Evolutionary conservation across 1,140 invertebrate species (phyloP), one percentile per base, ranked within the genome.

Genomic region (Zaprionus taronus): DNA sequence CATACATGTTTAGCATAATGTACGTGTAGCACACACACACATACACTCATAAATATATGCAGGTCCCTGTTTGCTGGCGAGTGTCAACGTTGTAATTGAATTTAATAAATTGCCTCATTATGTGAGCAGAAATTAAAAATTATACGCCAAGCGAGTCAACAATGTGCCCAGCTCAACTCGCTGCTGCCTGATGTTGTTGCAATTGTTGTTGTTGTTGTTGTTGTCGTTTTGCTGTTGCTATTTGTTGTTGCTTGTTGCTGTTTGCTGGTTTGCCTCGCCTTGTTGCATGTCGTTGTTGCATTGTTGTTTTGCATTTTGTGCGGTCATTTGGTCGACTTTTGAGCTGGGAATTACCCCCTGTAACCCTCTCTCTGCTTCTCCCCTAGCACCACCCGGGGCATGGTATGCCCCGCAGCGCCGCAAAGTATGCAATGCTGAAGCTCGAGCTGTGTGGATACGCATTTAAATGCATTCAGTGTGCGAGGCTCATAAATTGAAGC

Each of bases 71-170:
- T 51, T 53, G 44, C 68, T 60, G 51, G 63, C 65, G 68, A 81
- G 74, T 89, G 84, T 89, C 84, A 89, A 70, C 83, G 77, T 76
- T 84, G 79, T 89, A 90, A 90, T 90, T 89, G 85, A 89, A 90
- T 90, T 84, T 82, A 89, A 90, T 89, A 89, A 87, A 89, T 87
- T 83, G 84, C 83, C 84, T 89, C 84, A 89, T 89, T 89, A 87
- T 78, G 74, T 71, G 73, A 83, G 74, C 65, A 76, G 71, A 85
- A 80, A 85, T 85, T 83, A 85, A 83, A 85, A 84, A 84, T 84
- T 83, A 84, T 84, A 77, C 77, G 74, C 65, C 81, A 80, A 73
- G 65, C 26, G 77, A 63, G 75, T 72, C 65, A 64, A 76, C 68
- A 72, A 53, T 61, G 53, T 31, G 64, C 64, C 41, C 41, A 47